phyloP scores from a whole-genome alignment of 2,797 vertebrate species.

The Scolopax bukidnonensis region DNA sequence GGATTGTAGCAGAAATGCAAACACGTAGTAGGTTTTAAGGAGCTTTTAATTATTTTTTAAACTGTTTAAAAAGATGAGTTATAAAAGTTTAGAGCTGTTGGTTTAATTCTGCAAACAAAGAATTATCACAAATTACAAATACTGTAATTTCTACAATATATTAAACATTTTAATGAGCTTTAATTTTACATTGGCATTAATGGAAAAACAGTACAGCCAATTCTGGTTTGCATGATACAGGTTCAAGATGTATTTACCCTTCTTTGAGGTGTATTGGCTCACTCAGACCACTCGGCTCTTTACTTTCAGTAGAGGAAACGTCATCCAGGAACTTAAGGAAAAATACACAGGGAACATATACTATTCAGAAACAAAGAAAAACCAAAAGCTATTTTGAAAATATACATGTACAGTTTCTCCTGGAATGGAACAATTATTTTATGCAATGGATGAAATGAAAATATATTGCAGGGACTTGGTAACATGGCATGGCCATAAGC shows the following conservation, averaged over 20 bases:
- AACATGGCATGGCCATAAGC: background rate
- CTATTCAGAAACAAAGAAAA: background rate
- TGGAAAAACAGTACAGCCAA: background rate
- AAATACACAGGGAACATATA: background rate
- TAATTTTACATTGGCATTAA: background rate
- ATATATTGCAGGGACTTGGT: background rate
- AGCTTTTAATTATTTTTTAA: background rate
- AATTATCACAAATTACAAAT: background rate
- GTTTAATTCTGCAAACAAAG: background rate
- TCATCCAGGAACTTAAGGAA: conserved; percentile 92
- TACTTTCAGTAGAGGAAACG: conserved; percentile 95
- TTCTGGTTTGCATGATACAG: background rate
- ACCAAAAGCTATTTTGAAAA: background rate
- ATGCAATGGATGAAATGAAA: background rate
- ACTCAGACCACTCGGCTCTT: conserved; percentile 89
- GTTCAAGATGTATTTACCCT: conserved; percentile 81
- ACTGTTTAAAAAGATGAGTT: background rate
- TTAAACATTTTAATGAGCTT: background rate
- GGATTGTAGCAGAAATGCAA: background rate
- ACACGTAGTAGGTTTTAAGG: background rate
- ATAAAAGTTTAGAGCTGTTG: background rate
- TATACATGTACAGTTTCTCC: background rate
- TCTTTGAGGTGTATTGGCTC: conserved; percentile 96
- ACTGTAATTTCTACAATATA: background rate
- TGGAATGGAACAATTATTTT: background rate